Conservation (phyloP, 2,797 vertebrate genomes). For the Halcyon badia region DNA sequence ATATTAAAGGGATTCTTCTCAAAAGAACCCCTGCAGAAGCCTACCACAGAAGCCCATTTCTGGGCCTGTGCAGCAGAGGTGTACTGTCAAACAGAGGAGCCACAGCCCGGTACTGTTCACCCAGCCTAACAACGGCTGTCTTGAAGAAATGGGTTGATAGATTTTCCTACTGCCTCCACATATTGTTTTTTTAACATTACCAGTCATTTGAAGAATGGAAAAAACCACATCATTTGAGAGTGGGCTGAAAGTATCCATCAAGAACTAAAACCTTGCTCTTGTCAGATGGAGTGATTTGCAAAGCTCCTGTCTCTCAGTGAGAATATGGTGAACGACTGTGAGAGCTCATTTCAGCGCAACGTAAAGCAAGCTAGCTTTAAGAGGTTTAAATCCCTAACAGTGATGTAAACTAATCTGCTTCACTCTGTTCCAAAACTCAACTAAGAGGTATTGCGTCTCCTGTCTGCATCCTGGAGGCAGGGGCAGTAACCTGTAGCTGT, state of each 20-base stretch:
- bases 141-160: accelerated
- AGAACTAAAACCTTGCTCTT: not conserved
- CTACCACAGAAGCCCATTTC: not conserved
- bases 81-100: not conserved
- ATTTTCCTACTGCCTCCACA: not conserved
- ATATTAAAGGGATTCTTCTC: not conserved
- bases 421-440: not conserved
- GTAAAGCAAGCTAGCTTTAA: not conserved
- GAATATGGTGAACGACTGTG: not conserved
- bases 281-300: not conserved
- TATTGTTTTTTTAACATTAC: not conserved
- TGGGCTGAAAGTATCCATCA: not conserved
- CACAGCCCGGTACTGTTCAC: not conserved
- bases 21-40: not conserved
- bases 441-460: not conserved
- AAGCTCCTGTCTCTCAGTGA: not conserved
- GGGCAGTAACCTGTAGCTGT: not conserved
- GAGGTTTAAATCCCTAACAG: not conserved
- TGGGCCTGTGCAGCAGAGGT: not conserved
- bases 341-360: not conserved
- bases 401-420: not conserved
- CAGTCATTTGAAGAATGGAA: not conserved
- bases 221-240: not conserved
- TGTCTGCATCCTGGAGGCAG: accelerated
- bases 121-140: not conserved